Conservation (phyloP, 2,888 invertebrate genomes). For the Andricus curvator region DNA sequence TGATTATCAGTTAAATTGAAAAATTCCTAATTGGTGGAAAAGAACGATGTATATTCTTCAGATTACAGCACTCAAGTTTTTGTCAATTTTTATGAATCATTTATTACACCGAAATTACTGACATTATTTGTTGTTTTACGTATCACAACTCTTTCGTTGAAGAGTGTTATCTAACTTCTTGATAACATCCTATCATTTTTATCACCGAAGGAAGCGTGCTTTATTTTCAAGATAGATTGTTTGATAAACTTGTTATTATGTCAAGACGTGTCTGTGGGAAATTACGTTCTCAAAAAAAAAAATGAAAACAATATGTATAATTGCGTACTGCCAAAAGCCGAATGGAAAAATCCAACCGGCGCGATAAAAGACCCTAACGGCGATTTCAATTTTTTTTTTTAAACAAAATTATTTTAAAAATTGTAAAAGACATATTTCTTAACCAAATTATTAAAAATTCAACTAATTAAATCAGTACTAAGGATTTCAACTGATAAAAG, state of each 20-base stretch:
- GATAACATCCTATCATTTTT: conserved; percentile 24
- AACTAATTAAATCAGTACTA: no score
- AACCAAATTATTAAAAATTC: no score
- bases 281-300: background rate
- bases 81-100: conserved; percentile 29
- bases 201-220: conserved; percentile 23
- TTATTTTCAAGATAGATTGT: conserved; percentile 20
- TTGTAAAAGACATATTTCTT: no score
- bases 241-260: conserved; percentile 36
- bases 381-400: no score
- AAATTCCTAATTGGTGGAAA: background rate
- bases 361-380: no score
- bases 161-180: conserved; percentile 19
- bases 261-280: conserved; percentile 3
- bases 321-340: no score
- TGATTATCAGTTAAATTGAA: background rate
- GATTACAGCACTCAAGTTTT: background rate
- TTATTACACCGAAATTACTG: conserved; percentile 4
- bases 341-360: no score
- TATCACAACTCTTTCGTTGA: conserved; percentile 19
- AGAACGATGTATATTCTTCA: background rate
- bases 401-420: no score
- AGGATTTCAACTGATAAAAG: no score
- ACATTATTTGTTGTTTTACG: conserved; percentile 4
- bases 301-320: background rate